Evolutionary conservation across 1,140 invertebrate species (phyloP).

Genomic region (Hydropsyche tenuis): DNA sequence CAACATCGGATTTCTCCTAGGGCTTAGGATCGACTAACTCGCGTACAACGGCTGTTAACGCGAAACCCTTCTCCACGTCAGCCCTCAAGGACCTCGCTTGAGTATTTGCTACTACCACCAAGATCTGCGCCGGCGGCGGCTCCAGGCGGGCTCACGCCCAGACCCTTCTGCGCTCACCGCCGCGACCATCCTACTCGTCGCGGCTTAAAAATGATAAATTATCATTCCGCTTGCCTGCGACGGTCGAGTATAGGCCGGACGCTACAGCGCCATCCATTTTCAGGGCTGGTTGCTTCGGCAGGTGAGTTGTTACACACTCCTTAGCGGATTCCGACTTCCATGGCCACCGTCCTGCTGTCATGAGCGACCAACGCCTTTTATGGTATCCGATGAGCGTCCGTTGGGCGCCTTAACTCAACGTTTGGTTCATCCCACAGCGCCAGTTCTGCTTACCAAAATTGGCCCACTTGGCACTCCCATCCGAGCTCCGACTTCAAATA

Average conservation of each 20-base stretch:
- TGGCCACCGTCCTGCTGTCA: conserved; percentile 90
- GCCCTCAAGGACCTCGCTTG: conserved; percentile 83
- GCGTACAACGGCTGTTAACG: conserved; percentile 89
- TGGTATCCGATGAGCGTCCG: conserved; percentile 69
- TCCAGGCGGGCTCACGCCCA: conserved; percentile 79
- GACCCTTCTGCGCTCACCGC: conserved; percentile 76
- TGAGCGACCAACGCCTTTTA: conserved; percentile 84
- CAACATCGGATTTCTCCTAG: conserved; percentile 68
- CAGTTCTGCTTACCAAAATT: conserved; percentile 94
- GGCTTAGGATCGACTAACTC: conserved; percentile 88
- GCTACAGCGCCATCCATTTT: conserved; percentile 69
- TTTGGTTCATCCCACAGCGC: conserved; percentile 87
- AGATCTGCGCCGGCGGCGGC: conserved; percentile 83
- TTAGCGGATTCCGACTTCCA: conserved; percentile 88
- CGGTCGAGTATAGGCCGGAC: conserved; percentile 52
- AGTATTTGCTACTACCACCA: conserved; percentile 90
- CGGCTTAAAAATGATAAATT: conserved; percentile 23
- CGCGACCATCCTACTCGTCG: conserved; percentile 73
- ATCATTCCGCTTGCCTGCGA: conserved; percentile 32
- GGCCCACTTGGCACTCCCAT: conserved; percentile 81
- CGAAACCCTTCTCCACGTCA: conserved; percentile 91
- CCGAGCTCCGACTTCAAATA: conserved; percentile 59
- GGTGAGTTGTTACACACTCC: conserved; percentile 91
- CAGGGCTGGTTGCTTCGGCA: conserved; percentile 87
- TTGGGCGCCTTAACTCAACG: conserved; percentile 75